These are phyloP conservation scores for Dufourea novaeangliae DNA, from an alignment of 1,140 invertebrate genomes.

Conservation along the genomic window DNA sequence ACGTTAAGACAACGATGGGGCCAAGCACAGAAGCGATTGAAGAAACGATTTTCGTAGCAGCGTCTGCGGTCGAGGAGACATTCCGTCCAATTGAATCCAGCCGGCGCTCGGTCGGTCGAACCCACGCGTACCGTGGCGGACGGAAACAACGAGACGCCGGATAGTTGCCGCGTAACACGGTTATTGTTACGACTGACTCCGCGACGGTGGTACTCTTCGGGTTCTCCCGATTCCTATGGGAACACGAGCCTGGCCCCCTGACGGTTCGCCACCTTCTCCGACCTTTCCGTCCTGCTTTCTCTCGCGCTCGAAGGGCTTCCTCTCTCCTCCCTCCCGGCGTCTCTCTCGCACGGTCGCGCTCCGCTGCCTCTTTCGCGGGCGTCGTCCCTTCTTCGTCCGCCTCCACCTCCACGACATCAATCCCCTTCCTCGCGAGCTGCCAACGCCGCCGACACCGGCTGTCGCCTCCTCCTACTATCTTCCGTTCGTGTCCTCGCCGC, in stretches of 20 bases:
- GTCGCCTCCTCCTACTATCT: conserved; percentile 34
- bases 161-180: background rate
- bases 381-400: conserved; percentile 18
- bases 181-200: conserved; percentile 23
- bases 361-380: conserved; percentile 19
- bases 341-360: conserved; percentile 22
- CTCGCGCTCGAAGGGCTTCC: background rate
- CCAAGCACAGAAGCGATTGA: background rate
- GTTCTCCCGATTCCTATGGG: conserved; percentile 21
- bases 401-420: conserved; percentile 36
- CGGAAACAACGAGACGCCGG: conserved; percentile 18
- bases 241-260: background rate
- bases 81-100: conserved; percentile 38
- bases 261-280: background rate
- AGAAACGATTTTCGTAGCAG: conserved; percentile 4
- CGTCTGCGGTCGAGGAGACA: background rate
- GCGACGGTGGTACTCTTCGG: background rate
- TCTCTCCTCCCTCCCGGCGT: background rate
- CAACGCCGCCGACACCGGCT: conserved; percentile 35
- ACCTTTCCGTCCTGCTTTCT: background rate
- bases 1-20: no score
- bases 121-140: background rate
- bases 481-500: conserved; percentile 29
- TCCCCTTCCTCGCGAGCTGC: conserved; percentile 38
- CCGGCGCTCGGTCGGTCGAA: conserved; percentile 8